Conservation (phyloP, 2,888 invertebrate genomes). For the Platycnemis pennipes region DNA sequence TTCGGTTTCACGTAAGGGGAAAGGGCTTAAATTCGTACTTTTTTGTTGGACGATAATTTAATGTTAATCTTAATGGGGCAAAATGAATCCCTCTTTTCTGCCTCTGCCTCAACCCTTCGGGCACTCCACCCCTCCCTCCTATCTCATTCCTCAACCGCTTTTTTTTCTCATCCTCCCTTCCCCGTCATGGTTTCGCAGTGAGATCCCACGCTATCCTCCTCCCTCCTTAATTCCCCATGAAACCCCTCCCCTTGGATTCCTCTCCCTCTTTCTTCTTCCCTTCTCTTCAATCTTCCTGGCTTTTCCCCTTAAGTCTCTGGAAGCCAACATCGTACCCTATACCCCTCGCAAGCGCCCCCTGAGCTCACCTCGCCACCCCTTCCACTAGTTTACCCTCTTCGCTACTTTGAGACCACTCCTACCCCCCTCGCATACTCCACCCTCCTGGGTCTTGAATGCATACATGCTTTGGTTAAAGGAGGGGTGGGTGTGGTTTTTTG, state of each 20-base stretch:
- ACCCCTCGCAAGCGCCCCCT: background rate
- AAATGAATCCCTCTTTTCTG: slow-evolving; percentile 67
- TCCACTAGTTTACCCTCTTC: background rate
- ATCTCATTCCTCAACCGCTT: slow-evolving; percentile 43
- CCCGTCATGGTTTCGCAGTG: background rate
- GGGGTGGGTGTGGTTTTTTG: background rate
- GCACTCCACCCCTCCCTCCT: background rate
- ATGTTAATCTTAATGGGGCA: slow-evolving; percentile 65
- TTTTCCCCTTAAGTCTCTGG: slow-evolving; percentile 59
- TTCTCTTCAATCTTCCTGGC: slow-evolving; percentile 53
- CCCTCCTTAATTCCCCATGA: slow-evolving; percentile 61
- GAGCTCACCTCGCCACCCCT: background rate
- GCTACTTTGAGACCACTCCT: no score
- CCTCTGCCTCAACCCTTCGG: background rate
- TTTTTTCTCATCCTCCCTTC: slow-evolving; percentile 22
- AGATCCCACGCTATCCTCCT: slow-evolving; percentile 42
- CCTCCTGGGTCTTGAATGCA: background rate
- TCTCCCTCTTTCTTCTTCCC: background rate
- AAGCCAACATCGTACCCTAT: slow-evolving; percentile 29
- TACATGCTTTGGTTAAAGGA: background rate
- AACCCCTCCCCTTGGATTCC: background rate
- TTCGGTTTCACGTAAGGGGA: slow-evolving; percentile 4
- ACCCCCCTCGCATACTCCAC: background rate
- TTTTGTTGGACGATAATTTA: slow-evolving; percentile 62
- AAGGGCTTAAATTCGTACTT: slow-evolving; percentile 61